Evolutionary conservation across 2,888 invertebrate genomes (phyloP).

Genomic region (Nemotelus nigrinus): DNA sequence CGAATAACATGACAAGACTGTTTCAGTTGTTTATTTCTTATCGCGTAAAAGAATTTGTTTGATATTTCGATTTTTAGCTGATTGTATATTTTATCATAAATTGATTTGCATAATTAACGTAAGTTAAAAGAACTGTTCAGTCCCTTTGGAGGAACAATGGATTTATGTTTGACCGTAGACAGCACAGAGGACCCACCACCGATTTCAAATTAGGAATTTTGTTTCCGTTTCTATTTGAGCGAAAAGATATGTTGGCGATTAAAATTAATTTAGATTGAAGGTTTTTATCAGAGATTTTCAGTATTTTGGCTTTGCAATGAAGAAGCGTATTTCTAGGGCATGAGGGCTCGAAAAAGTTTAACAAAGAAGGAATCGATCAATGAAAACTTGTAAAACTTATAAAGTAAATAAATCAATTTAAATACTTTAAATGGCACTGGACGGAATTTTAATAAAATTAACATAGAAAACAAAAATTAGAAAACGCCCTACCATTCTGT

Average conservation of each 20-base stretch:
- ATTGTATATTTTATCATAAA: background rate
- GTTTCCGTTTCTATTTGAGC: conserved; percentile 19
- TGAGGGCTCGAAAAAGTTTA: background rate
- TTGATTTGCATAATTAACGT: background rate
- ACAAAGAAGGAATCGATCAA: conserved; percentile 1
- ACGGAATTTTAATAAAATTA: conserved; percentile 11
- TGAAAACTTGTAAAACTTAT: conserved; percentile 27
- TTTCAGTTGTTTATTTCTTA: conserved; percentile 35
- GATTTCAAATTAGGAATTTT: conserved; percentile 15
- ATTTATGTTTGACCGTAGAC: background rate
- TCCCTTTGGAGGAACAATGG: background rate
- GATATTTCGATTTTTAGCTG: conserved; percentile 4
- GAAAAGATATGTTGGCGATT: background rate
- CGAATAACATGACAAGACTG: conserved; percentile 55
- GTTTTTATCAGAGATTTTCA: conserved; percentile 41
- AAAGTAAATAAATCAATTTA: conserved; percentile 26
- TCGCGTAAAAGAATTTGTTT: conserved; percentile 24
- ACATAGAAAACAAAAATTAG: conserved; percentile 3
- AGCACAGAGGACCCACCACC: conserved; percentile 40
- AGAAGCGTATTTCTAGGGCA: conserved; percentile 13
- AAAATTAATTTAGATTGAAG: conserved; percentile 23
- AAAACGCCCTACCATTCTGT: conserved; percentile 4
- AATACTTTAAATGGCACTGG: conserved; percentile 38
- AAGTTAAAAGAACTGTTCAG: background rate
- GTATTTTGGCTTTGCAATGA: conserved; percentile 26